Base-by-base conservation (phyloP, 2,797 vertebrate species). In the Hemibagrus guttatus region DNA sequence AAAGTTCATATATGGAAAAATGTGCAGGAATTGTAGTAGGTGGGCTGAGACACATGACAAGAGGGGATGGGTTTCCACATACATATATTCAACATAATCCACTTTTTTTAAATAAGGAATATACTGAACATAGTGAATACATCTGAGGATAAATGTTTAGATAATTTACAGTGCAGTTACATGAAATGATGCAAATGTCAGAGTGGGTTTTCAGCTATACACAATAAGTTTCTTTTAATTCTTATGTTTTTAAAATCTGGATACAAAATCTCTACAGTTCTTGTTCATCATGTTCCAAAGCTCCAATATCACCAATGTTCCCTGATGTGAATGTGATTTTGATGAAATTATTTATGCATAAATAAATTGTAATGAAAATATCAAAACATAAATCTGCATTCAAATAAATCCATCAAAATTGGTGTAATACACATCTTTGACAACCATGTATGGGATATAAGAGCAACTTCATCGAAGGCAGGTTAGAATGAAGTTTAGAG, bases 401-500 rank as follows among this genome's bases (percentile, higher is more conserved):
- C 31, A 59, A 39, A 39, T 61, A 28, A 59, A 61, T 35, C 17
- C 35, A 19, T 14, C 19, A 7, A 35, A 78, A 9, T 2, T 58
- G 26, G n/a, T 54, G 0, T 79, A 14, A 39, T 59, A 26, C 54
- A 79, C 21, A 26, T 61, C 56, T 80, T 80, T 42, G 56, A 61
- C 35, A 80, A 23, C 56, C 56, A 80, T 61, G 56, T 42, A 54
- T 84, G 82, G 31, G 52, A 26, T 61, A 59, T 28, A 61, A 17
- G 54, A 59, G 69, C 54, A 71, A 56, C 66, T 78, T 69, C 26
- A 63, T 54, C 21, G 1, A 28, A 76, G 64, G 79, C 61, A 87
- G 78, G 78, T 81, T 81, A 88, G 59, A 82, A 80, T 31, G 58
- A 52, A 49, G 28, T 63, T 87, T 80, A 35, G 39, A 84, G 86